A percentile compares a stretch with the other conserved stretches of the same genome.
Evolutionary conservation across 2,113 vertebrate species (phyloP).

Genomic region (Crotalus tigris): DNA sequence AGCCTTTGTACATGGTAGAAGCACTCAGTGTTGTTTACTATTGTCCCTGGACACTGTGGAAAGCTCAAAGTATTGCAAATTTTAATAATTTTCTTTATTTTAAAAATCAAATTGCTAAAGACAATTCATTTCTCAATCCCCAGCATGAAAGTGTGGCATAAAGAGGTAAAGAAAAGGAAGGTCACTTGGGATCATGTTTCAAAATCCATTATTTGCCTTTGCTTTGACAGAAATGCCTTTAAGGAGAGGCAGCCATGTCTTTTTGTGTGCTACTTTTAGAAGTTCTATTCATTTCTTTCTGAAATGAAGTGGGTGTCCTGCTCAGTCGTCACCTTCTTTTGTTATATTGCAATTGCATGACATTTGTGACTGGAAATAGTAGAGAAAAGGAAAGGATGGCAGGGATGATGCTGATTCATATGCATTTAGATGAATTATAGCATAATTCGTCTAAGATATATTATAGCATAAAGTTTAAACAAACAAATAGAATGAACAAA

Average conservation of each 20-base stretch:
- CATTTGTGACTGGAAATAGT: background rate
- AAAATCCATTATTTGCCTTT: background rate
- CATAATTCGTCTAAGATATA: background rate
- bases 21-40: slow-evolving; percentile 9
- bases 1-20: background rate
- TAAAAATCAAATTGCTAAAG: background rate
- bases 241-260: background rate
- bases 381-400: background rate
- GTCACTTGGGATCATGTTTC: background rate
- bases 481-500: background rate
- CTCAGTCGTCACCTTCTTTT: background rate
- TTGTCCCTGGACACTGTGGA: background rate
- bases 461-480: background rate
- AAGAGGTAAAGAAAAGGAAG: background rate
- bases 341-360: background rate
- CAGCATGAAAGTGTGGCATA: slow-evolving; percentile 2
- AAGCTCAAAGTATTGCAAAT: background rate
- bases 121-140: background rate
- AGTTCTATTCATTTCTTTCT: background rate
- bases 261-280: background rate
- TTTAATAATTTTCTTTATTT: background rate
- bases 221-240: background rate
- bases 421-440: background rate
- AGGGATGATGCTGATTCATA: background rate
- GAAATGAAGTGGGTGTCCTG: background rate